Base-by-base conservation (phyloP, 2,888 invertebrate genomes). In the Nephrocerus scutellatus region DNA sequence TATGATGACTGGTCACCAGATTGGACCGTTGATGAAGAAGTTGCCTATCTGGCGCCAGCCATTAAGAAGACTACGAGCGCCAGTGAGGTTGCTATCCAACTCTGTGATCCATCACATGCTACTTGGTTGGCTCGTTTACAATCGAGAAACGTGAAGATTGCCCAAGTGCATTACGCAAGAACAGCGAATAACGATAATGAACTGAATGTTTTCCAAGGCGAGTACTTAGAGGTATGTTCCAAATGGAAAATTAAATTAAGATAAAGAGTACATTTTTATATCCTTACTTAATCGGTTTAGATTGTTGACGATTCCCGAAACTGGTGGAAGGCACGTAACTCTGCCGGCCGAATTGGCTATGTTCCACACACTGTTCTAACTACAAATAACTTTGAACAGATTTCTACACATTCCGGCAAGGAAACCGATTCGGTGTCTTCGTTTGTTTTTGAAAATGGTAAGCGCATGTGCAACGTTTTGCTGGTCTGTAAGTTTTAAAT, bases 121-220 rank as follows among this genome's bases (percentile, higher is more conserved):
- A 74, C 74, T 30, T 84, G 82, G 78, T 60, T 85, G 31, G 79
- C 79, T 42, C 82, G 83, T 30, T 67, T 87, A 12, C 71, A 79
- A 47, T 67, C 74, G 10, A 71, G 79, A 47, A 79, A 82, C 38
- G 80, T 79, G 13, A 83, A 84, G 62, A 76, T 88, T 42, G 89
- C 85, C 13, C 84, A 87, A 62, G 90, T 92, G 30, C 88, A 90
- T 8, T 96, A 92, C 71, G 95, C 93, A 33, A 78, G 97, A 60
- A 84, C 88, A 24, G 95, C 93, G 35, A 93, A 92, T 71, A 97
- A 98, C 67, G 86, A 91, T 63, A 97, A 96, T 68, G 98, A 98
- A 69, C 74, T 98, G 48, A 89, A 88, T 20, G 96, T 97, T 3
- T 82, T 84, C 32, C 80, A 92, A 50, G 96, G 96, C 22, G 98